Evolutionary conservation across 2,888 invertebrate species (phyloP).

Genomic region (Monochamus alternatus): DNA sequence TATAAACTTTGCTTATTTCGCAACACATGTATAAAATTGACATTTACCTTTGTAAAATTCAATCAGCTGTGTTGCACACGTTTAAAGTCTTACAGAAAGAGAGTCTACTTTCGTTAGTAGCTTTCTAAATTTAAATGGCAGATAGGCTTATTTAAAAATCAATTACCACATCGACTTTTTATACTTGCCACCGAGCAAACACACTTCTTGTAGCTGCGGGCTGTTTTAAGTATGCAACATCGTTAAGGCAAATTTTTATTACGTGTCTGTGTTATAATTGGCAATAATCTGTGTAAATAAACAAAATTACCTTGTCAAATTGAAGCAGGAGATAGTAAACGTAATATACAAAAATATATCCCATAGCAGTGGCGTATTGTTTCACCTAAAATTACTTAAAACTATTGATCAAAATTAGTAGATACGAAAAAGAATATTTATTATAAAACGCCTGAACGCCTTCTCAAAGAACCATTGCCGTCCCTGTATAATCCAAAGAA

Average conservation of each 20-base stretch:
- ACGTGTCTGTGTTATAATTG: neutral
- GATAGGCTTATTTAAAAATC: constrained; percentile 19
- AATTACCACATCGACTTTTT: constrained; percentile 20
- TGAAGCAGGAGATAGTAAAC: no score
- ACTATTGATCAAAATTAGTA: no score
- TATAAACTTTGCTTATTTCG: constrained; percentile 4
- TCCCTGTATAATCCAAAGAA: no score
- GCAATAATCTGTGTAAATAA: neutral
- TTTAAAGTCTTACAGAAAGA: constrained; percentile 1
- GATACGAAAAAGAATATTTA: no score
- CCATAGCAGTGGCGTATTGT: no score
- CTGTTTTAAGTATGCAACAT: neutral
- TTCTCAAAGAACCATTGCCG: no score
- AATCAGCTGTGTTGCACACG: neutral
- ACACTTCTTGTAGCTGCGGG: constrained; percentile 20
- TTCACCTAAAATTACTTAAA: no score
- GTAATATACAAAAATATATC: no score
- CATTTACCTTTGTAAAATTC: neutral
- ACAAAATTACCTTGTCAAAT: neutral
- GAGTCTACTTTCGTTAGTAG: neutral
- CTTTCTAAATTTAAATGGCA: constrained; percentile 29
- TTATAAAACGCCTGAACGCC: no score
- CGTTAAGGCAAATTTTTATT: neutral
- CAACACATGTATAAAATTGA: constrained; percentile 14
- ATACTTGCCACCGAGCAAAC: constrained; percentile 7